phyloP scores from a whole-genome alignment of 2,113 vertebrate genomes.

The Psittacara wagleri region DNA sequence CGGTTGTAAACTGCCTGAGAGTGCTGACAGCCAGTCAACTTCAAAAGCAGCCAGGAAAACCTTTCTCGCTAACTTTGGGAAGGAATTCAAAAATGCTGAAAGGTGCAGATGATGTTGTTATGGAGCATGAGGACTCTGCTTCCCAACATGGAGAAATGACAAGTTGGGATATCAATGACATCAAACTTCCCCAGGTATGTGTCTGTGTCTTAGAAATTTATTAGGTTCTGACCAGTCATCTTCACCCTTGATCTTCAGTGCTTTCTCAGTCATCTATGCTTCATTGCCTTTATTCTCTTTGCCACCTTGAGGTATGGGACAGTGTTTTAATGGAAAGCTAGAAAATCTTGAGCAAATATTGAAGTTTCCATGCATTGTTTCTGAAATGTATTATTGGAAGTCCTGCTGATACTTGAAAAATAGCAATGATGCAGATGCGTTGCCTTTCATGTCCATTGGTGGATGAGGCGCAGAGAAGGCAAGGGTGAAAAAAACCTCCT shows the following conservation, averaged over 20 bases:
- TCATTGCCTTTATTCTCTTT: neutral
- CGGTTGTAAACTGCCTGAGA: slow-evolving; percentile 52
- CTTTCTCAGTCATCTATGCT: neutral
- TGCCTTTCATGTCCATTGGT: neutral
- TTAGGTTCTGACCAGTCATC: neutral
- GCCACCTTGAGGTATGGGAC: neutral
- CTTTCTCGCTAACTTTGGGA: neutral
- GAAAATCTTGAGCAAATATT: neutral
- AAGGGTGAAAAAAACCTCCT: neutral
- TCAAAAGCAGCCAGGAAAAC: slow-evolving; percentile 8
- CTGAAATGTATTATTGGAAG: neutral
- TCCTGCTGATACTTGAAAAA: neutral
- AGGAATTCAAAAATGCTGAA: slow-evolving; percentile 12
- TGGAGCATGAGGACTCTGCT: slow-evolving; percentile 43
- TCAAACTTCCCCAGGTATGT: slow-evolving; percentile 80
- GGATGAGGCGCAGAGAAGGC: neutral
- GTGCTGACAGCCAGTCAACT: slow-evolving; percentile 14
- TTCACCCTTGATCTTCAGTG: neutral
- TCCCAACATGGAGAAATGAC: slow-evolving; percentile 30
- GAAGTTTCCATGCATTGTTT: neutral
- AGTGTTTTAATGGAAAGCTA: neutral
- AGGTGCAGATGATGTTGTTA: neutral
- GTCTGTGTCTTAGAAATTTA: neutral
- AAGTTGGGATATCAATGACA: slow-evolving; percentile 83
- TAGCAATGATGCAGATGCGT: neutral